phyloP scores from a whole-genome alignment of 92 coral and sea anemone species.

The Phenganax stokvisi region DNA sequence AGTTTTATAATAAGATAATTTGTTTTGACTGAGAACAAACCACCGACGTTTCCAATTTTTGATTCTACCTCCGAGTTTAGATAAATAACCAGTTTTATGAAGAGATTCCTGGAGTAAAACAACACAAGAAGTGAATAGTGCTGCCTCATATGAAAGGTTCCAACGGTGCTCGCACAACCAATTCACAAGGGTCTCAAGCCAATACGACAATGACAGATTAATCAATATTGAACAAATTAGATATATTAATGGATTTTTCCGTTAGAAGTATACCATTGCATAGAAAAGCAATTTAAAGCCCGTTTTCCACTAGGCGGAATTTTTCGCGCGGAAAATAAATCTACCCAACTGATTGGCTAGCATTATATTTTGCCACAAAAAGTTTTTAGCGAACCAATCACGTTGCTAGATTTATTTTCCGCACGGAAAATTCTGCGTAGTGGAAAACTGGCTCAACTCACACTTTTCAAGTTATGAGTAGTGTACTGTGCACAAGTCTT shows the following conservation, averaged over 20 bases:
- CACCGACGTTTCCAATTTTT: constrained; percentile 96
- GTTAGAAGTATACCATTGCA: neutral
- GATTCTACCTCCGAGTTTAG: constrained; percentile 91
- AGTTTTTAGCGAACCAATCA: no score
- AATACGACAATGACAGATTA: neutral
- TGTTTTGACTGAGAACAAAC: constrained; percentile 85
- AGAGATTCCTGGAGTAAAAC: constrained; percentile 65
- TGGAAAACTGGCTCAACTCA: constrained; percentile 6
- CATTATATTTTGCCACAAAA: no score
- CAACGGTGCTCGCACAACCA: neutral
- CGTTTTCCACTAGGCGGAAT: no score
- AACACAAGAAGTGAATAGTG: neutral
- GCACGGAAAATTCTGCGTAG: no score
- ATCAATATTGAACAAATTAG: neutral
- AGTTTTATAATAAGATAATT: constrained; percentile 83
- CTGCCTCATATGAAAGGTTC: no score
- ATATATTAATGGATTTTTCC: neutral
- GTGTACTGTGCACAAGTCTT: constrained; percentile 97
- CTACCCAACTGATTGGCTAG: no score
- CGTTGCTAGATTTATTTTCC: no score
- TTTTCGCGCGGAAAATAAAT: no score
- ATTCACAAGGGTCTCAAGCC: neutral
- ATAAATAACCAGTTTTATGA: constrained; percentile 78
- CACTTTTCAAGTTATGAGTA: constrained; percentile 90
- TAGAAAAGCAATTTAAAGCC: no score